These are phyloP conservation scores for Leptopilina boulardi DNA, from an alignment of 1,140 invertebrate genomes.

Conservation along the genomic window DNA sequence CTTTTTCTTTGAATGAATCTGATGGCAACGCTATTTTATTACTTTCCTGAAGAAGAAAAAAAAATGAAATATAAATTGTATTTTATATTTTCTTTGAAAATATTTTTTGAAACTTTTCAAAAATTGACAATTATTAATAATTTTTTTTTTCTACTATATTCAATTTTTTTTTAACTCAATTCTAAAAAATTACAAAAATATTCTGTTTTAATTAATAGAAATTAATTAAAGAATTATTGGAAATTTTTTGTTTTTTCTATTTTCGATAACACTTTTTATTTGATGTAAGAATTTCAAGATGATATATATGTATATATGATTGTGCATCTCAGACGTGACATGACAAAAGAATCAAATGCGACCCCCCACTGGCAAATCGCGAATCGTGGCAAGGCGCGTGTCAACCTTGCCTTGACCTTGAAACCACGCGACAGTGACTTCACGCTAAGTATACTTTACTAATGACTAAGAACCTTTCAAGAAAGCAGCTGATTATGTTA, in stretches of 20 bases:
- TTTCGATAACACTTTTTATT: not conserved
- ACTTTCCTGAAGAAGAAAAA: too few relatives aligned
- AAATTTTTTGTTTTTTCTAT: not conserved
- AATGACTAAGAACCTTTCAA: conserved; percentile 8
- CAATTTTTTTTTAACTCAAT: too few relatives aligned
- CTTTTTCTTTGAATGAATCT: too few relatives aligned
- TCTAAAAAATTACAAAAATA: not conserved
- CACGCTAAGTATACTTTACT: conserved; percentile 6
- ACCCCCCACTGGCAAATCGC: conserved; percentile 10
- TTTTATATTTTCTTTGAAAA: too few relatives aligned
- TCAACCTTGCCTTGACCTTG: conserved; percentile 29
- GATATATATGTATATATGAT: not conserved
- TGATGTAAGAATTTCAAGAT: not conserved
- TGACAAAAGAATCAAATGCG: conserved; percentile 10
- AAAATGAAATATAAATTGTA: too few relatives aligned
- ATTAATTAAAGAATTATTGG: too few relatives aligned
- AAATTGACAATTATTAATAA: too few relatives aligned
- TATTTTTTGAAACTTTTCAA: too few relatives aligned
- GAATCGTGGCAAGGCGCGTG: conserved; percentile 9
- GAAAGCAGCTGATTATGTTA: conserved; percentile 4
- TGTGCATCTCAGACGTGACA: not conserved
- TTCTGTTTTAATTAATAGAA: not conserved
- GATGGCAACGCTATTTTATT: too few relatives aligned
- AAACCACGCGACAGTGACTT: conserved; percentile 25
- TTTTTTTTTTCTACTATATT: too few relatives aligned